Evolutionary conservation across 1,140 invertebrate species (phyloP).

Genomic region (Frieseomelitta varia): DNA sequence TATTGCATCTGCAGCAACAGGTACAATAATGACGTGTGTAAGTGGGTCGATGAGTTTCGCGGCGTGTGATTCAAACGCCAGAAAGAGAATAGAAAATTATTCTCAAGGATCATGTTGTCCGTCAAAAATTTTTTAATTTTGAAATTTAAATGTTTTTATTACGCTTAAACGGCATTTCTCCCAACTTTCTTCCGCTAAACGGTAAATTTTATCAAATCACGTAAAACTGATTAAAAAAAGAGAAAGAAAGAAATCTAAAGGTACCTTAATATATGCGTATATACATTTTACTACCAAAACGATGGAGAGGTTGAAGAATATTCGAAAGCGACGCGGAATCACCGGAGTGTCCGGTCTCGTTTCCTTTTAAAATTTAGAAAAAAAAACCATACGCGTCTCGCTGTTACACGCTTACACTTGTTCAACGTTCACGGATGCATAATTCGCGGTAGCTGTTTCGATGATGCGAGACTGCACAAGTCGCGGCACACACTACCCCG

Average conservation of each 20-base stretch:
- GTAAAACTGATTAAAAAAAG: not conserved
- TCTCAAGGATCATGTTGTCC: not conserved
- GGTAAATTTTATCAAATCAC: not conserved
- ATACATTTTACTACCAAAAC: not conserved
- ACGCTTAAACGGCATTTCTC: too few relatives aligned
- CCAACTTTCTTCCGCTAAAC: too few relatives aligned
- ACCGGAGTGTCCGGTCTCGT: not conserved
- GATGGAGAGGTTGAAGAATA: not conserved
- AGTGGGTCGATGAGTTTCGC: not conserved
- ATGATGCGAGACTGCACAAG: not conserved
- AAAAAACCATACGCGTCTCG: not conserved
- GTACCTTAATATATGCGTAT: not conserved
- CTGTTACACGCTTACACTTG: not conserved
- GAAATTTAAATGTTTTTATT: too few relatives aligned
- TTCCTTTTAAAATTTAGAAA: constrained; percentile 30
- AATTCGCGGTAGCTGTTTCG: not conserved
- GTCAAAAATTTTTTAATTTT: not conserved
- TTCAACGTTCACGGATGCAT: constrained; percentile 29
- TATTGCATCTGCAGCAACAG: not conserved
- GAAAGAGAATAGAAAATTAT: not conserved
- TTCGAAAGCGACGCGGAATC: not conserved
- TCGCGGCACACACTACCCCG: too few relatives aligned
- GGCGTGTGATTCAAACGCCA: not conserved
- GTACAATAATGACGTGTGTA: not conserved
- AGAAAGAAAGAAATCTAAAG: not conserved